Evolutionary conservation across 2,113 vertebrate genomes (phyloP), one percentile per base, ranked within the genome.

Genomic region (Lasiurus cinereus): DNA sequence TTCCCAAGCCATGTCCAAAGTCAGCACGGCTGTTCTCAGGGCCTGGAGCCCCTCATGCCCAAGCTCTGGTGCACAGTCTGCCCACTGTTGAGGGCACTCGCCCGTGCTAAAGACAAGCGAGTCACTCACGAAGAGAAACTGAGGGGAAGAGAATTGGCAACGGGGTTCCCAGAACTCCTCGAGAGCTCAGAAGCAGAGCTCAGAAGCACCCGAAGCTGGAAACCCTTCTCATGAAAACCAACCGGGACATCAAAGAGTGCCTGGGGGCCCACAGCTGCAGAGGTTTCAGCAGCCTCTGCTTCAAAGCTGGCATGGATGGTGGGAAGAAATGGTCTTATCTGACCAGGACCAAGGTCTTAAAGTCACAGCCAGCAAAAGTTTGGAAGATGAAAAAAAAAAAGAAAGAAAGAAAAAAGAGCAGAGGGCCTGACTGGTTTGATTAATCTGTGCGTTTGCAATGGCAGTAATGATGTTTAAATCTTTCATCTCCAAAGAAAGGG

Each of bases 401-500:
- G 85, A 87, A 43, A 82, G 66, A 89, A 70, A 29, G 16, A 80
- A 79, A 88, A 87, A 43, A 82, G 66, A 83, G 14, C 43, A 56
- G 39, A 8, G 48, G 64, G 83, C 43, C 22, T 3, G 11, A 27
- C 29, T 54, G 48, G 39, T 90, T 86, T 83, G 73, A 39, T 52
- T 67, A 64, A 52, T 73, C 77, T 48, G 27, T n/a, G 22, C 12
- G 2, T 90, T 80, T 56, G 29, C 33, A 1, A 24, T 74, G 54
- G 62, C 88, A 70, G 36, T 43, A 15, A 72, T 39, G 21, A 43
- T 31, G 5, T 69, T 56, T 56, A 72, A 48, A 8, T 66, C 84
- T 84, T 88, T 77, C 66, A 80, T 90, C 95, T 90, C 93, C 85
- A 90, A 62, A 85, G 62, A 64, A 29, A 8, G 6, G 39, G 29